Conservation (phyloP, 1,140 invertebrate species). For the Tribolium castaneum region DNA sequence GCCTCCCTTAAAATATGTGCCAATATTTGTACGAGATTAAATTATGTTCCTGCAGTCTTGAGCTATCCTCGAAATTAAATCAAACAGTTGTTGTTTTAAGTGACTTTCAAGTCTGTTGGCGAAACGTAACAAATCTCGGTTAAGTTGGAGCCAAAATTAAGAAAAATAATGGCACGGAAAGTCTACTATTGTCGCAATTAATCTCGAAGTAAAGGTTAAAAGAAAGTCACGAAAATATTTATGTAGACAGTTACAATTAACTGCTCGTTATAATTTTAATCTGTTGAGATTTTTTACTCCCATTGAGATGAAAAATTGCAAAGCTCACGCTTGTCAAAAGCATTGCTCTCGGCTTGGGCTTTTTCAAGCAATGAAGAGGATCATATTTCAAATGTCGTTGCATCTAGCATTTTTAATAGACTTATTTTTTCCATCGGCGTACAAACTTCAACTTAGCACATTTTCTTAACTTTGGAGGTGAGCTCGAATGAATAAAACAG, state of each 20-base stretch:
- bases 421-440: not conserved
- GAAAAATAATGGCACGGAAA: slow-evolving; percentile 21
- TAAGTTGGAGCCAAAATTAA: slow-evolving; percentile 14
- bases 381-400: not conserved
- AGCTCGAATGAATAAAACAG: slow-evolving; percentile 21
- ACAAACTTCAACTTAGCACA: slow-evolving; percentile 9
- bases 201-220: slow-evolving; percentile 27
- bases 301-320: slow-evolving; percentile 18
- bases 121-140: not conserved
- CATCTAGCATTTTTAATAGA: no score
- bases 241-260: slow-evolving; percentile 28
- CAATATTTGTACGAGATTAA: slow-evolving; percentile 21
- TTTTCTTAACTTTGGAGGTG: slow-evolving; percentile 25
- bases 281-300: slow-evolving; percentile 1
- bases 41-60: not conserved
- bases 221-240: slow-evolving; percentile 30
- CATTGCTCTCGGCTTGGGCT: not conserved
- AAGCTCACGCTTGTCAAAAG: slow-evolving; percentile 19
- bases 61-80: not conserved
- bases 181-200: slow-evolving; percentile 14
- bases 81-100: not conserved
- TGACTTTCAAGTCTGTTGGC: not conserved
- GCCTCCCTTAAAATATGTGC: slow-evolving; percentile 7
- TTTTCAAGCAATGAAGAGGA: not conserved
- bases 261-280: slow-evolving; percentile 34